phyloP scores from a whole-genome alignment of 2,113 vertebrate species.

The Tragulus kanchil region DNA sequence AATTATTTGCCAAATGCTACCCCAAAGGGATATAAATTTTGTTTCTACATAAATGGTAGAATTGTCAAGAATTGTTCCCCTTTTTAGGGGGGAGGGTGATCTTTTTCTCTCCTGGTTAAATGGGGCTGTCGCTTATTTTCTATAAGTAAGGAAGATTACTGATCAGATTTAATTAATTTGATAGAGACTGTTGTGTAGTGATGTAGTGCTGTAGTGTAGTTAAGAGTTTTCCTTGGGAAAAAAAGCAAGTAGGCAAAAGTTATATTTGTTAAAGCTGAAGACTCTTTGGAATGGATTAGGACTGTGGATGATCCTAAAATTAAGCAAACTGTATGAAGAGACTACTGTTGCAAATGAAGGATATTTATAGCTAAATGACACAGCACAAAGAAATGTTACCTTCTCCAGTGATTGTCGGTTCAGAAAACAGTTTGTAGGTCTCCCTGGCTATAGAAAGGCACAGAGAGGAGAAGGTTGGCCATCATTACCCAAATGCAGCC shows the following conservation, averaged over 20 bases:
- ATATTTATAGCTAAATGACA: constrained; percentile 87
- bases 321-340: constrained; percentile 85
- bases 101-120: constrained; percentile 82
- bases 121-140: constrained; percentile 85
- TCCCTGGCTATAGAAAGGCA: constrained; percentile 79
- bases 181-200: constrained; percentile 85
- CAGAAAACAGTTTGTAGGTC: constrained; percentile 80
- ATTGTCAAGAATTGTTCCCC: constrained; percentile 84
- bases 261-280: constrained; percentile 82
- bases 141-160: constrained; percentile 83
- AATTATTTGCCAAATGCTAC: constrained; percentile 92
- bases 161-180: constrained; percentile 84
- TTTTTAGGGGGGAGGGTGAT: constrained; percentile 73
- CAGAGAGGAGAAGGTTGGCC: constrained; percentile 76
- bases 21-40: constrained; percentile 88
- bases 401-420: constrained; percentile 83
- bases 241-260: constrained; percentile 75
- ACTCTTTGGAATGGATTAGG: constrained; percentile 81
- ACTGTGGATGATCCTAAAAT: constrained; percentile 81
- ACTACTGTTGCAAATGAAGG: constrained; percentile 90
- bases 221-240: constrained; percentile 80
- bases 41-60: constrained; percentile 88
- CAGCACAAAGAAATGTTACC: constrained; percentile 83
- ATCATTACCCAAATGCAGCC: constrained; percentile 69
- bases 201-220: constrained; percentile 85